phyloP scores from a whole-genome alignment of 2,797 vertebrate genomes.

The Anguilla anguilla region DNA sequence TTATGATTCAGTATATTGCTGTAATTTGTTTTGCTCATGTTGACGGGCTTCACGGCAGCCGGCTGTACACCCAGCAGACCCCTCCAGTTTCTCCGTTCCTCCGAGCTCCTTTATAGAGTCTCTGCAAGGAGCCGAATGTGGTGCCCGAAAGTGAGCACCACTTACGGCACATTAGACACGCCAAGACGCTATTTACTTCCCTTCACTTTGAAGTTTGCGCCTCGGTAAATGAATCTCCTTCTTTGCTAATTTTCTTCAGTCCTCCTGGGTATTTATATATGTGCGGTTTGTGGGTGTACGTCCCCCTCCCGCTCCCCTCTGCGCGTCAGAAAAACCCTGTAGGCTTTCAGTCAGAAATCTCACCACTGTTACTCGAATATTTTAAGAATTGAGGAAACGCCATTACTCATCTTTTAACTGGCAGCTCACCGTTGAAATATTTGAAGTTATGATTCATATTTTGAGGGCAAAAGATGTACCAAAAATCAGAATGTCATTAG shows the following conservation, averaged over 20 bases:
- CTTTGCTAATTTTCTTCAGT: constrained; percentile 22
- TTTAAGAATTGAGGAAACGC: neutral
- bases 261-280: neutral
- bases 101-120: constrained; percentile 19
- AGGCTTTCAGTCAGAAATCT: constrained; percentile 11
- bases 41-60: neutral
- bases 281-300: neutral
- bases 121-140: neutral
- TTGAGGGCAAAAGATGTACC: neutral
- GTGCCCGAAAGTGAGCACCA: neutral
- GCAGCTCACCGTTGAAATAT: constrained; percentile 27
- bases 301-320: neutral
- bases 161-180: constrained; percentile 21
- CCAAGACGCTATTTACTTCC: constrained; percentile 13
- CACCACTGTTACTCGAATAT: neutral
- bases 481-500: neutral
- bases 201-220: constrained; percentile 19
- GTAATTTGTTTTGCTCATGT: neutral
- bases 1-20: neutral
- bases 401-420: neutral
- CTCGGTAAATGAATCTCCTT: constrained; percentile 21
- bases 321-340: neutral
- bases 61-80: neutral
- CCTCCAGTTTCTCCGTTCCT: neutral
- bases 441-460: neutral